Conservation (phyloP, 2,113 vertebrate genomes). For the Athene cunicularia region DNA sequence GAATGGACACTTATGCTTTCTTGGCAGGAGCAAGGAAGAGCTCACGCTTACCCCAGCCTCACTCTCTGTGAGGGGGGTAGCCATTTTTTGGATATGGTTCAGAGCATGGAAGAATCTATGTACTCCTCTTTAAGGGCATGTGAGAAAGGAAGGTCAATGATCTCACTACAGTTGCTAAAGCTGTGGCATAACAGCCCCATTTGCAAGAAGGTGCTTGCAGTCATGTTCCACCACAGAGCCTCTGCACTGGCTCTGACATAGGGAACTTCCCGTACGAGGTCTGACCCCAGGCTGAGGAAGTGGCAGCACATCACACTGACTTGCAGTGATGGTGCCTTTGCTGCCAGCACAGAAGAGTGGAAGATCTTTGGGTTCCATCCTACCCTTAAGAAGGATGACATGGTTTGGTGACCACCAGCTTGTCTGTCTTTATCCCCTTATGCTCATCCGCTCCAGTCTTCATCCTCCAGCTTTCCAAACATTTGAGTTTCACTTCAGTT, state of each 20-base stretch:
- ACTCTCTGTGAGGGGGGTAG: background rate
- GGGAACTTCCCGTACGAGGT: background rate
- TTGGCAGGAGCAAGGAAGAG: background rate
- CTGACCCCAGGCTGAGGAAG: background rate
- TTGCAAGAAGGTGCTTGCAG: background rate
- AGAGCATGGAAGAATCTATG: background rate
- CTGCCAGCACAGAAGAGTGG: background rate
- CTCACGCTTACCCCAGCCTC: fast-evolving
- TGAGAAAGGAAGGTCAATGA: background rate
- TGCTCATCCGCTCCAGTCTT: background rate
- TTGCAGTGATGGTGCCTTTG: background rate
- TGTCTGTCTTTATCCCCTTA: fast-evolving
- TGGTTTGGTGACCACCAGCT: background rate
- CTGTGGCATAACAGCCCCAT: background rate
- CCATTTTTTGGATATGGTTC: background rate
- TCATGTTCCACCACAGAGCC: background rate
- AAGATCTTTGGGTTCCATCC: background rate
- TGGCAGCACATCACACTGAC: background rate
- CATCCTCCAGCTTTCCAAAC: background rate
- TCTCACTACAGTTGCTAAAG: background rate
- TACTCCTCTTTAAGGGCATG: background rate
- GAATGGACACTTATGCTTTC: background rate
- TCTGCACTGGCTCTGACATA: background rate
- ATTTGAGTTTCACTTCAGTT: background rate
- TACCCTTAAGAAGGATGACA: background rate